These are phyloP conservation scores for Euphonia xanthogaster DNA, from an alignment of 2,797 vertebrate species.

Conservation along the genomic window DNA sequence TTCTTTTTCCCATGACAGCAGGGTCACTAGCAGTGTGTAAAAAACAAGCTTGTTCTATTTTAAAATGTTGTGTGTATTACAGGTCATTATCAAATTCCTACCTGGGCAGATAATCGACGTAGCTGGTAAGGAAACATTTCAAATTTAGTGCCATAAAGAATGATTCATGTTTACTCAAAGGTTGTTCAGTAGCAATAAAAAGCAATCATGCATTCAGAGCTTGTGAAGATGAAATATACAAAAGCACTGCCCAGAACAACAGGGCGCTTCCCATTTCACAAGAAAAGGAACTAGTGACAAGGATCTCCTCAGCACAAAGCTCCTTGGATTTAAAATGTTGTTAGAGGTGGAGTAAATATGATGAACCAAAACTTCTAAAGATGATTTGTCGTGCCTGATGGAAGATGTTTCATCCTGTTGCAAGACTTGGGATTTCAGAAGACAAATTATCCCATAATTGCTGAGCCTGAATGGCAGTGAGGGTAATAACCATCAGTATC, in stretches of 20 bases:
- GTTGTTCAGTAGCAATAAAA: slow-evolving; percentile 50
- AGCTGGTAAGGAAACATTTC: slow-evolving; percentile 46
- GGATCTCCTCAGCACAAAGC: background rate
- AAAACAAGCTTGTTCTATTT: slow-evolving; percentile 22
- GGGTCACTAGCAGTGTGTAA: background rate
- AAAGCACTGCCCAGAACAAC: slow-evolving; percentile 1
- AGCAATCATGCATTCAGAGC: slow-evolving; percentile 25
- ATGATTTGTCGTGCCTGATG: background rate
- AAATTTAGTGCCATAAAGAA: slow-evolving; percentile 40
- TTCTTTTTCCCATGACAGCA: background rate
- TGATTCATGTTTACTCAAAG: slow-evolving; percentile 55
- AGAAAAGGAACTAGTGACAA: background rate
- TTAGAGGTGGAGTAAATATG: background rate
- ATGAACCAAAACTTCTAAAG: background rate
- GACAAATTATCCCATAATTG: background rate
- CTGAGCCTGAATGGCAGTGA: background rate
- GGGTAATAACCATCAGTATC: background rate
- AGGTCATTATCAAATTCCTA: slow-evolving; percentile 34
- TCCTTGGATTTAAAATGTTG: background rate
- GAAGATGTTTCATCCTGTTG: background rate
- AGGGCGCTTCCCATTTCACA: background rate
- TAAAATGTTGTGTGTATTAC: background rate
- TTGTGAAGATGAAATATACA: background rate
- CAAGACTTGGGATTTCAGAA: background rate
- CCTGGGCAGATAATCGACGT: background rate